Evolutionary conservation across 2,113 vertebrate species (phyloP).

Genomic region (Oryzias melastigma): DNA sequence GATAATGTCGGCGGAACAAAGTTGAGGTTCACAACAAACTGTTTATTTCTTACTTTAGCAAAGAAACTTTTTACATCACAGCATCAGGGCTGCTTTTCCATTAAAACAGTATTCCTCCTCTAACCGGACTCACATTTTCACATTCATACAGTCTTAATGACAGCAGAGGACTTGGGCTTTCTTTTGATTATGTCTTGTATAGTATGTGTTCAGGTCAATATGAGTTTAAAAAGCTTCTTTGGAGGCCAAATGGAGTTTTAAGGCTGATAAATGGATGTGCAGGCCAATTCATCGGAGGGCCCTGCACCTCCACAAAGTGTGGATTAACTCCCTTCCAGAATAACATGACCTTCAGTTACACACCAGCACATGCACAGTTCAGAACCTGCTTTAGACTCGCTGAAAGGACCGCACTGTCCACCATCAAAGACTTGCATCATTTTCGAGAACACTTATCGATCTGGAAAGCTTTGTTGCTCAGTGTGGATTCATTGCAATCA

Average conservation of each 20-base stretch:
- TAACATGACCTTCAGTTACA: constrained; percentile 17
- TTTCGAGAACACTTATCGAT: constrained; percentile 34
- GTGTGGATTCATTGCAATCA: constrained; percentile 35
- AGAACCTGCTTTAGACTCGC: constrained; percentile 19
- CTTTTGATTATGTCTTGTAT: constrained; percentile 36
- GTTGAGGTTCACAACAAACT: constrained; percentile 2
- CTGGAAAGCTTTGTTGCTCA: constrained; percentile 45
- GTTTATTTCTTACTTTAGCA: constrained; percentile 2
- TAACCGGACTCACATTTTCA: constrained; percentile 18
- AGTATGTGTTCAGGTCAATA: constrained; percentile 15
- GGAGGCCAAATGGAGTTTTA: constrained; percentile 11
- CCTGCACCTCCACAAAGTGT: constrained; percentile 15
- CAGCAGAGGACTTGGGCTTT: constrained; percentile 39
- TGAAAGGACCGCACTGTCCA: constrained; percentile 1
- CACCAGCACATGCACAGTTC: constrained; percentile 40
- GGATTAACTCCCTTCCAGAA: constrained; percentile 21
- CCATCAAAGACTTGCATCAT: constrained; percentile 15
- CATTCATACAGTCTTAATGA: constrained; percentile 17
- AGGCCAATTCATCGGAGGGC: constrained; percentile 5
- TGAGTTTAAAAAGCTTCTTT: constrained; percentile 10
- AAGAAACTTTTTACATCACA: constrained; percentile 11
- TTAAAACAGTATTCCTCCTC: constrained; percentile 36
- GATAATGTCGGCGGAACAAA: constrained; percentile 11
- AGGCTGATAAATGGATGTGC: constrained; percentile 29
- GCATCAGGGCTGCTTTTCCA: constrained; percentile 19